Evolutionary conservation across 2,797 vertebrate genomes (phyloP).

Genomic region (Squalus acanthias): DNA sequence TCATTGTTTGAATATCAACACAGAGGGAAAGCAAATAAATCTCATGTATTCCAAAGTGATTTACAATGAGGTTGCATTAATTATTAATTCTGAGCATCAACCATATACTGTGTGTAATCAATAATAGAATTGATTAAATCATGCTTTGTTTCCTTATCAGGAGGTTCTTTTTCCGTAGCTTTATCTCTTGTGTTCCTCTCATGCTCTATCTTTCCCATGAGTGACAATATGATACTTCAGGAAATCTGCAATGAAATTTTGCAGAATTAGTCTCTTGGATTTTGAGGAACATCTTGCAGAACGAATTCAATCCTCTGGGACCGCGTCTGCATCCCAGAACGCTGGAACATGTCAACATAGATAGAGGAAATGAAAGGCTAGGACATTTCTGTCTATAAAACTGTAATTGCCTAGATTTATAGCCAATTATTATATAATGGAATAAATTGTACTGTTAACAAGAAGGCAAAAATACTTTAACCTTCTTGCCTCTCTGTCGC

Average conservation of each 20-base stretch:
- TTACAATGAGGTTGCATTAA: conserved; percentile 15
- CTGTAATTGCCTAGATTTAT: neutral
- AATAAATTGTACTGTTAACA: neutral
- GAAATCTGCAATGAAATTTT: neutral
- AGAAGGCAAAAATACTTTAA: neutral
- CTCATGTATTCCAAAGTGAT: neutral
- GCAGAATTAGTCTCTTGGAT: neutral
- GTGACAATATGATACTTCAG: neutral
- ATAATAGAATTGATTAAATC: neutral
- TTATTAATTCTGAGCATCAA: neutral
- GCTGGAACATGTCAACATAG: neutral
- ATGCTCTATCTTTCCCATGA: neutral
- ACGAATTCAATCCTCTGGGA: neutral
- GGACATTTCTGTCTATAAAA: neutral
- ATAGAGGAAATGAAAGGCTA: neutral
- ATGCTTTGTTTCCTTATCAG: neutral
- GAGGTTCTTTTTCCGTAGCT: neutral
- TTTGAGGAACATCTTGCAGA: neutral
- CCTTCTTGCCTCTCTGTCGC: neutral
- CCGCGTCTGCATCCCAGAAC: neutral
- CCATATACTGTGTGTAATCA: neutral
- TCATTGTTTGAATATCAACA: conserved; percentile 4
- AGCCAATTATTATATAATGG: neutral
- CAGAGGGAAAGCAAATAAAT: neutral
- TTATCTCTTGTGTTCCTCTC: neutral